These are phyloP conservation scores for Bombus superbus DNA, from an alignment of 1,140 invertebrate genomes.

Conservation along the genomic window DNA sequence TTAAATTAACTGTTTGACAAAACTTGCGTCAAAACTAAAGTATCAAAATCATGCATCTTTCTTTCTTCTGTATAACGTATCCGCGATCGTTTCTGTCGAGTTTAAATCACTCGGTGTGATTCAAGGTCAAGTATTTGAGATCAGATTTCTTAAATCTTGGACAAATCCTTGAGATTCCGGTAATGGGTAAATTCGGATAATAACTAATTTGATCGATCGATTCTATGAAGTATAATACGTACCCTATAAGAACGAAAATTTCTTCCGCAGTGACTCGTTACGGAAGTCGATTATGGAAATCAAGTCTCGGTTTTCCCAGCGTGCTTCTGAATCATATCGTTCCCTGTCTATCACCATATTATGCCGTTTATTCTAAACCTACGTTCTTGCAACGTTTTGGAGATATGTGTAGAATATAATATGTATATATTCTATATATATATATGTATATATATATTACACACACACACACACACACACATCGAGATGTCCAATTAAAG, in stretches of 20 bases:
- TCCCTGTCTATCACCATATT: neutral
- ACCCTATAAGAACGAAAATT: neutral
- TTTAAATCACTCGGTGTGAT: neutral
- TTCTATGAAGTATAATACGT: too few relatives aligned
- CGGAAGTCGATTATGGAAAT: slow-evolving; percentile 6
- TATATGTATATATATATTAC: too few relatives aligned
- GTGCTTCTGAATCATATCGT: neutral
- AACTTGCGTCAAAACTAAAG: too few relatives aligned
- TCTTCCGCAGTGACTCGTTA: neutral
- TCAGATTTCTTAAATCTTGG: neutral
- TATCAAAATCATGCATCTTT: too few relatives aligned
- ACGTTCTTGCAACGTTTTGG: neutral
- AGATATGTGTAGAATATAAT: neutral
- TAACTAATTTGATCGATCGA: neutral
- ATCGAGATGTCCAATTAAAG: too few relatives aligned
- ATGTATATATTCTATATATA: neutral
- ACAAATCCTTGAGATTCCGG: neutral
- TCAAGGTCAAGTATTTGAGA: neutral
- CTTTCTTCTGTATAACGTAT: too few relatives aligned
- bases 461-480: too few relatives aligned
- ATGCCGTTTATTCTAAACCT: too few relatives aligned
- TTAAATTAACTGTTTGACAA: too few relatives aligned
- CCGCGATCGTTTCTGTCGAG: too few relatives aligned
- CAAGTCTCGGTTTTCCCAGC: neutral
- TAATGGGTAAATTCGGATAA: neutral